Conservation (phyloP, 2,113 vertebrate genomes). For the Platysternon megacephalum region DNA sequence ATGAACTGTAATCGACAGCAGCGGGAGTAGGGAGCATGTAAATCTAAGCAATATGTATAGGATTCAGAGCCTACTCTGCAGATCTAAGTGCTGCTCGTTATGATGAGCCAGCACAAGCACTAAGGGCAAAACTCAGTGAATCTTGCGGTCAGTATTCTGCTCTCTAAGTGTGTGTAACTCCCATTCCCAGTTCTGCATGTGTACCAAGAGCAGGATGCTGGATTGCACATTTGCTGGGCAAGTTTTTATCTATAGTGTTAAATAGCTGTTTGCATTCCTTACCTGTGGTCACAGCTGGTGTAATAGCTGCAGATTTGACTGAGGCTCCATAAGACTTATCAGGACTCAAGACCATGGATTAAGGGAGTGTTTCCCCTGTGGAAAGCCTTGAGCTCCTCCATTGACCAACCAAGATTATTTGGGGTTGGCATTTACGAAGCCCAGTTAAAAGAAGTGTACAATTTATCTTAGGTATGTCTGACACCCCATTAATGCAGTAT, state of each 20-base stretch:
- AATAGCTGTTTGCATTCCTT: neutral
- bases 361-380: neutral
- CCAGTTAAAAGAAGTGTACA: neutral
- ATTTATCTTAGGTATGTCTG: neutral
- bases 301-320: neutral
- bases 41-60: neutral
- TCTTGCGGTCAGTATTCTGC: neutral
- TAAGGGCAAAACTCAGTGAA: neutral
- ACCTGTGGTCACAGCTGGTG: neutral
- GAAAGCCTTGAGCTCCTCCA: neutral
- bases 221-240: neutral
- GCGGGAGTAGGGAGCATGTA: neutral
- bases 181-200: neutral
- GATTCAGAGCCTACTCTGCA: neutral
- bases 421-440: neutral
- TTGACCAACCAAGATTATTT: neutral
- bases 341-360: neutral
- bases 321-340: neutral
- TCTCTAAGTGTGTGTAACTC: neutral
- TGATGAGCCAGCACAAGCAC: neutral
- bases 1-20: neutral
- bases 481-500: neutral
- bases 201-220: neutral
- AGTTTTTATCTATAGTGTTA: neutral
- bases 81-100: neutral